Evolutionary conservation across 1,140 invertebrate species (phyloP), one percentile per base, ranked within the genome.

Genomic region (Papilio glaucus): DNA sequence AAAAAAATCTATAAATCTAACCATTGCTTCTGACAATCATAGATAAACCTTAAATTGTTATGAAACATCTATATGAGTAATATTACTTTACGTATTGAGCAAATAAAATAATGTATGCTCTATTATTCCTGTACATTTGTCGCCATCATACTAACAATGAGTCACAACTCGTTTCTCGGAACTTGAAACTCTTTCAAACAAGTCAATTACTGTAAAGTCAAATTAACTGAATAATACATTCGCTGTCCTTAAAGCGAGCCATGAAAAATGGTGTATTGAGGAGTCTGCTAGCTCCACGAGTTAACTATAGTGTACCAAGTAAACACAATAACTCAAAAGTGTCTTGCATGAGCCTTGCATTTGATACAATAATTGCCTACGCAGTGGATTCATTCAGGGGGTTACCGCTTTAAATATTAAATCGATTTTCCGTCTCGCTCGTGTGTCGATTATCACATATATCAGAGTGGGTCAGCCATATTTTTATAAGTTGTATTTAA

Each of bases 391-490:
- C 86, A 89, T 89, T 89, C 78, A 86, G 81, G 80, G 79, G 84
- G 73, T 81, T 74, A 72, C 67, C 60, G 60, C 69, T 76, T 92
- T 84, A 90, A 92, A 88, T 86, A 91, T 91, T 91, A 83, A 92
- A 85, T 82, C 77, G 82, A 68, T 83, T 63, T 24, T 61, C 73
- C 69, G 18, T 89, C 87, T 68, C 75, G 75, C 72, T 15, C 72
- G 15, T 18, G 39, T 57, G 26, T 33, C 37, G 7, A 18, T 76
- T 38, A 70, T 39, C 24, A 38, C 24, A 49, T 75, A 33, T n/a
- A 71, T 71, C 21, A 33, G 76, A 86, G 67, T 45, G 85, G 77
- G 81, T 80, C 60, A 42, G 79, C 13, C 15, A 72, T 70, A 72
- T 45, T 61, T 75, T 72, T 80, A 62, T 76, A 37, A 61, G 82